phyloP scores from a whole-genome alignment of 1,140 invertebrate species.

The Zaprionus camerounensis region DNA sequence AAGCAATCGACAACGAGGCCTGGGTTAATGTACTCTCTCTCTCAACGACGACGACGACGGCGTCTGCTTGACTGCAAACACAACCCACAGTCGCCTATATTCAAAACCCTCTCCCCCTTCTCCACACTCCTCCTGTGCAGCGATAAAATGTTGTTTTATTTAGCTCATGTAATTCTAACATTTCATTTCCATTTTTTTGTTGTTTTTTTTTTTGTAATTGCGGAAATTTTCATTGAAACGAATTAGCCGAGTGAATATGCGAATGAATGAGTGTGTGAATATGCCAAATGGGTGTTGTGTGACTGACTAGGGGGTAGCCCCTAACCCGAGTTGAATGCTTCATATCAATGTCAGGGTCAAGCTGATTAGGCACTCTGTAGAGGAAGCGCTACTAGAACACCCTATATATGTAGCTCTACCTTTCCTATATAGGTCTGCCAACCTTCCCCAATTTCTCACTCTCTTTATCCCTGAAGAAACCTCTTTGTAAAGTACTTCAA shows the following conservation, averaged over 20 bases:
- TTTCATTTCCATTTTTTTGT: constrained; percentile 56
- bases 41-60: constrained; percentile 25
- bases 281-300: constrained; percentile 17
- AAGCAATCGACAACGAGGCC: constrained; percentile 54
- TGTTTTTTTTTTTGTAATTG: constrained; percentile 56
- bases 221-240: constrained; percentile 81
- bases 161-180: constrained; percentile 66
- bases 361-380: background rate
- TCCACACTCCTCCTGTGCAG: background rate
- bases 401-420: too few species aligned
- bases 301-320: constrained; percentile 12
- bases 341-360: constrained; percentile 73
- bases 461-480: background rate
- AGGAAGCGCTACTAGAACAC: background rate
- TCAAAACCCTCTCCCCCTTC: background rate
- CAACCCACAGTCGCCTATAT: constrained; percentile 40
- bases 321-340: constrained; percentile 56
- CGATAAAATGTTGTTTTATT: constrained; percentile 58
- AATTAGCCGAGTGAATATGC: constrained; percentile 57
- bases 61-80: constrained; percentile 61
- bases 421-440: too few species aligned
- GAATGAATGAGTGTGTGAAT: constrained; percentile 37
- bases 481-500: background rate
- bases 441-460: background rate
- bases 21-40: constrained; percentile 78